Percentiles rank a stretch among this genome's conserved stretches.
phyloP scores from a whole-genome alignment of 2,888 invertebrate genomes.

The Diaprepes abbreviatus region DNA sequence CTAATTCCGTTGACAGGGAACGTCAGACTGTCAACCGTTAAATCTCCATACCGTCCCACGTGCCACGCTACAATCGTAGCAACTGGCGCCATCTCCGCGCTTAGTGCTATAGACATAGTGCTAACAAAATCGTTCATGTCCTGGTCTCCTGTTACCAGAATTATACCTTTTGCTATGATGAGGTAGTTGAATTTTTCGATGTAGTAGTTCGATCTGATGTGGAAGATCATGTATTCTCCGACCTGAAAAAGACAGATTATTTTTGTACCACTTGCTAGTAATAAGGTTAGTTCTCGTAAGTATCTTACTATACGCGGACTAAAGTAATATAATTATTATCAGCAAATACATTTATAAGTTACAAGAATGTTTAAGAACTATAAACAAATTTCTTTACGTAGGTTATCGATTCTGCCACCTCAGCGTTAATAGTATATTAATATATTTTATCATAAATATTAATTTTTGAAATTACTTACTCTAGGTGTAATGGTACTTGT shows the following conservation, averaged over 20 bases:
- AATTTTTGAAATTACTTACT: too few relatives aligned
- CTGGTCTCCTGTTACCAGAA: constrained; percentile 87
- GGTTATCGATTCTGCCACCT: too few relatives aligned
- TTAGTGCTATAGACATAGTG: constrained; percentile 86
- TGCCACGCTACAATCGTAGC: constrained; percentile 92
- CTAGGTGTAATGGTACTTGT: constrained; percentile 87
- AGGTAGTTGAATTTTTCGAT: constrained; percentile 92
- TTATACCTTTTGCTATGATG: constrained; percentile 92
- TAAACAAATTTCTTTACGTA: too few relatives aligned
- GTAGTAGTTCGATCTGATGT: constrained; percentile 92
- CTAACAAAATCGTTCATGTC: constrained; percentile 83
- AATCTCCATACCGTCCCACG: constrained; percentile 84
- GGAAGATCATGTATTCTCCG: constrained; percentile 94
- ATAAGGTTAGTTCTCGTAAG: too few relatives aligned
- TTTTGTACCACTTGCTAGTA: not conserved
- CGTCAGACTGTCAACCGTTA: constrained; percentile 93
- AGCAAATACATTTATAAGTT: too few relatives aligned
- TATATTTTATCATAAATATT: too few relatives aligned
- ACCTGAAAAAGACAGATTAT: constrained; percentile 71
- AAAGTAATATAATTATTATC: too few relatives aligned
- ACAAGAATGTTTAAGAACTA: too few relatives aligned
- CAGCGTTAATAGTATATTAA: too few relatives aligned
- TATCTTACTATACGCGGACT: too few relatives aligned
- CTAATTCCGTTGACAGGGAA: constrained; percentile 97
- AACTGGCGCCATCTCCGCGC: constrained; percentile 93